These are phyloP conservation scores for Oscheius sp. DNA, from an alignment of 2,888 invertebrate genomes.

Conservation along the genomic window DNA sequence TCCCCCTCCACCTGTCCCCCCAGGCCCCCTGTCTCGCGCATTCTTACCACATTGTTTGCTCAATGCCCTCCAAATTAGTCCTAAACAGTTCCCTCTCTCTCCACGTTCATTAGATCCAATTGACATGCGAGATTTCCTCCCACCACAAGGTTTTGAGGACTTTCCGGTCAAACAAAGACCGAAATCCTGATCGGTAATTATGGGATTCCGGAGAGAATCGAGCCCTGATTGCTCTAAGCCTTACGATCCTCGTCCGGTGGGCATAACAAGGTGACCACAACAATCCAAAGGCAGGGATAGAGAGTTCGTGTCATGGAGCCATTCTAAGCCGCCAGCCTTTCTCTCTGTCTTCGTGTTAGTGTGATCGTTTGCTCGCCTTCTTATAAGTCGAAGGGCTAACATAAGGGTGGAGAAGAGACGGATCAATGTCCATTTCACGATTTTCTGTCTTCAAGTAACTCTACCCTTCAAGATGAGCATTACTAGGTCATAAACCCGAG, in stretches of 20 bases:
- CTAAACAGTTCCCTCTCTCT: not conserved
- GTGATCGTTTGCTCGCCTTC: not conserved
- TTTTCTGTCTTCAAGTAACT: too few species aligned
- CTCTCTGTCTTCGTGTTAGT: not conserved
- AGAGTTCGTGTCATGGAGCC: not conserved
- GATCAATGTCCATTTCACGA: too few species aligned
- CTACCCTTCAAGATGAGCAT: too few species aligned
- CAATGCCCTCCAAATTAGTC: not conserved
- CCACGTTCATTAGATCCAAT: not conserved
- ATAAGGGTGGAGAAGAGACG: too few species aligned
- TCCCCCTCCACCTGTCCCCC: not conserved
- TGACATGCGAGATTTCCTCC: slow-evolving; percentile 7
- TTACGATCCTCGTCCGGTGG: not conserved
- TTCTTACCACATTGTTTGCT: not conserved
- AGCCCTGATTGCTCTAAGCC: slow-evolving; percentile 26
- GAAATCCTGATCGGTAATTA: slow-evolving; percentile 30
- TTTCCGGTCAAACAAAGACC: not conserved
- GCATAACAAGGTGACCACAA: not conserved
- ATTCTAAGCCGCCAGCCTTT: not conserved
- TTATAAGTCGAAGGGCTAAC: too few species aligned
- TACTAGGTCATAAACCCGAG: too few species aligned
- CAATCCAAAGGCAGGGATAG: not conserved
- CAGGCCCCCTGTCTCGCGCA: not conserved
- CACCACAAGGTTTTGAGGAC: not conserved
- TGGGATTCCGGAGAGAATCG: slow-evolving; percentile 26